Conservation (phyloP, 2,888 invertebrate species). For the Hirtodrosophila confusa region DNA sequence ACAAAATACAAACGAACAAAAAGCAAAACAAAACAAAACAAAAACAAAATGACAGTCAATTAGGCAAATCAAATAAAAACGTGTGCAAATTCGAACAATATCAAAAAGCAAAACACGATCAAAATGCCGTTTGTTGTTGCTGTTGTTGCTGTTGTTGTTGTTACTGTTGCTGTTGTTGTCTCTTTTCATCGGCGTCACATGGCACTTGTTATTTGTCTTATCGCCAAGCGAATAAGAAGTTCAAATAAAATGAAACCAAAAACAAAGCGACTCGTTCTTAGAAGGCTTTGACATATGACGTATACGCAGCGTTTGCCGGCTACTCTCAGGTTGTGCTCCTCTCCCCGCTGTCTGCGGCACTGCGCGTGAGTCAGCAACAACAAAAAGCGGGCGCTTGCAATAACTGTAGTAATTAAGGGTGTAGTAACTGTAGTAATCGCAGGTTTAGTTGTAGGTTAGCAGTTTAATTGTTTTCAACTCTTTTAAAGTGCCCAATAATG, state of each 20-base stretch:
- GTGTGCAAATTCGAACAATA: conserved; percentile 26
- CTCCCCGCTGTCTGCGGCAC: not conserved
- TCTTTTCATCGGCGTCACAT: conserved; percentile 4
- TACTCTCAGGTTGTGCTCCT: not conserved
- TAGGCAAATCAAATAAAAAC: conserved; percentile 36
- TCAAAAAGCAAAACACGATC: conserved; percentile 31
- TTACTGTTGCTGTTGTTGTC: not conserved
- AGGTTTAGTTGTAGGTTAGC: conserved; percentile 11
- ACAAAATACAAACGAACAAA: conserved; percentile 36
- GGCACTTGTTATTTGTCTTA: conserved; percentile 30
- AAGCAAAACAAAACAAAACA: conserved; percentile 7
- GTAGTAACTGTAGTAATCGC: conserved; percentile 3
- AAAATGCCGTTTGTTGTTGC: conserved; percentile 15
- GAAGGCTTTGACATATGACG: conserved; percentile 41
- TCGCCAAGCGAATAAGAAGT: conserved; percentile 7
- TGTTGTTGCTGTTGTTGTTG: too few species aligned
- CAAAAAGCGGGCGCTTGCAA: not conserved
- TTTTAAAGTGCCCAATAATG: conserved; percentile 13
- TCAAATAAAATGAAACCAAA: conserved; percentile 1
- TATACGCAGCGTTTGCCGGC: conserved; percentile 40
- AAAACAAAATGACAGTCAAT: conserved; percentile 36
- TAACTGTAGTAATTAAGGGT: conserved; percentile 8
- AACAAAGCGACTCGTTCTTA: not conserved
- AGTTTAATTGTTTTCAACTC: conserved; percentile 13
- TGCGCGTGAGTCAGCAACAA: not conserved